Evolutionary conservation across 2,888 invertebrate species (phyloP), one percentile per base, ranked within the genome.

Genomic region (Agonopterix subpropinquella): DNA sequence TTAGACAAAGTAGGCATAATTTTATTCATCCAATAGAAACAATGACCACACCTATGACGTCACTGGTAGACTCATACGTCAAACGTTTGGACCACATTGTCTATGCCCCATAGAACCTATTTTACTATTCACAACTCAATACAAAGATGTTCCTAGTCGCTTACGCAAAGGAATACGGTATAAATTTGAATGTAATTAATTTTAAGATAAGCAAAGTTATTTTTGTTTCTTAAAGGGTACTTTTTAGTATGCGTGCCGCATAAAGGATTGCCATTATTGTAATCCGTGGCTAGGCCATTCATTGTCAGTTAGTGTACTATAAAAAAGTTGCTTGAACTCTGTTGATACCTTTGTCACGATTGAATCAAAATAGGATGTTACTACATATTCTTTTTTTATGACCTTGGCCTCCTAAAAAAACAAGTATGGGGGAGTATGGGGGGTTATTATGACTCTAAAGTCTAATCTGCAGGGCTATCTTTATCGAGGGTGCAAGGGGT

Each of bases 241-340:
- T 43, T 52, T 54, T 54, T 52, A 50, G 50, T 54, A 54, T 54
- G 54, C 54, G 43, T 4, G 43, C 28, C 43, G 45, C 47, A 50
- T 50, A 43, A 10, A 11, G 28, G 10, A 47, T 39, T 43, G 47
- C 44, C 44, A 44, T 44, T 39, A 45, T 45, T 11, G 44, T 44
- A 36, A 44, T 43, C 28, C n/a, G 39, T 39, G n/a, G 15, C 49
- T 58, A 59, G 56, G 56, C 43, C 57, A 45, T 49, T 57, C 59
- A 65, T 64, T 67, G 68, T 61, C 59, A 57, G 47, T 49, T 48
- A 35, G 52, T 35, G 53, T 53, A 28, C 28, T 28, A 28, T 28
- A n/a, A 9, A 39, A 39, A n/a, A 39, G n/a, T 39, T n/a, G 39
- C 1, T 49, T 50, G 51, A 41, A 51, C 52, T 47, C 52, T 45